These are phyloP conservation scores for Poeciliopsis turneri DNA, from an alignment of 2,797 vertebrate genomes.

Conservation along the genomic window DNA sequence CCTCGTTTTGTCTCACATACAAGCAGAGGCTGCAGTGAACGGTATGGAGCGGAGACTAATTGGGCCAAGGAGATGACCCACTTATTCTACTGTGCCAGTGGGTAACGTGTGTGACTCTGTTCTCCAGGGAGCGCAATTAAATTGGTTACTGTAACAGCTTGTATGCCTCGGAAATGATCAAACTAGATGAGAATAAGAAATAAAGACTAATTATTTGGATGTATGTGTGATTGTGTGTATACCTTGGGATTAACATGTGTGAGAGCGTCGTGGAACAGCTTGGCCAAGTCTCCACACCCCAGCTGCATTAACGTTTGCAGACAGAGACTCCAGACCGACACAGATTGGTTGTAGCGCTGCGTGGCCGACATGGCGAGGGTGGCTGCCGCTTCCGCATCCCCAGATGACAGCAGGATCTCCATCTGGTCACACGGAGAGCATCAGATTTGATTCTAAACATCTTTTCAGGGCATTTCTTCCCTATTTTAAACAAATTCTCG, in stretches of 20 bases:
- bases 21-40: slow-evolving; percentile 14
- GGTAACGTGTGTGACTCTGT: slow-evolving; percentile 11
- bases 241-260: slow-evolving; percentile 86
- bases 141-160: background rate
- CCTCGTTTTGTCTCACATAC: background rate
- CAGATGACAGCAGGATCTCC: slow-evolving; percentile 71
- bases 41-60: slow-evolving; percentile 52
- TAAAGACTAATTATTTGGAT: slow-evolving; percentile 7
- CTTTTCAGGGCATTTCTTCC: background rate
- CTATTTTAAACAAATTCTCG: background rate
- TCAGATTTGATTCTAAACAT: slow-evolving; percentile 2
- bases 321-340: slow-evolving; percentile 83
- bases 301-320: slow-evolving; percentile 83
- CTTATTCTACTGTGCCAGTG: slow-evolving; percentile 43
- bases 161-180: slow-evolving; percentile 1
- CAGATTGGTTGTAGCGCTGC: slow-evolving; percentile 78
- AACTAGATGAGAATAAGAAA: background rate
- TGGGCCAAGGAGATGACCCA: slow-evolving; percentile 74
- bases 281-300: slow-evolving; percentile 64
- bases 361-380: slow-evolving; percentile 82
- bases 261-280: slow-evolving; percentile 87
- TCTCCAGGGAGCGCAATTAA: slow-evolving; percentile 27
- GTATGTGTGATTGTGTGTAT: slow-evolving; percentile 20
- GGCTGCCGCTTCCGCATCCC: slow-evolving; percentile 73
- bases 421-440: slow-evolving; percentile 59